Percentiles rank a stretch among this genome's conserved stretches.
phyloP scores from a whole-genome alignment of 2,888 invertebrate species.

The Sepiola atlantica region DNA sequence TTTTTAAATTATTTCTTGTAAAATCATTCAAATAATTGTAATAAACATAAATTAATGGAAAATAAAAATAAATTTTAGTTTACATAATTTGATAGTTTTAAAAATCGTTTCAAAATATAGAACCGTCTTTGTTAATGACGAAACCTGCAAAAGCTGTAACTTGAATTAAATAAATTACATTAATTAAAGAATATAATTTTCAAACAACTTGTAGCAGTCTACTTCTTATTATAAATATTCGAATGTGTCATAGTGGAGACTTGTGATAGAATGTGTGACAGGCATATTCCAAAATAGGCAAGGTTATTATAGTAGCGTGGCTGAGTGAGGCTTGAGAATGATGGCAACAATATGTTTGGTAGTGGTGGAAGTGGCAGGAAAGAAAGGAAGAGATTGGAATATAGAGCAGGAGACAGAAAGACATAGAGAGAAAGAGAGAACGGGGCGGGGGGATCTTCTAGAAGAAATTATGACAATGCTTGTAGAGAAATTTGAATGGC shows the following conservation, averaged over 20 bases:
- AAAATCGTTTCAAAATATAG: too few species aligned
- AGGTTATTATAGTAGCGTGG: not conserved
- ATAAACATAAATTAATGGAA: not conserved
- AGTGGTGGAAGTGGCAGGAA: too few species aligned
- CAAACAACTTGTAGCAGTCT: not conserved
- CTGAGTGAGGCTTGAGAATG: not conserved
- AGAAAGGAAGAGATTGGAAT: not conserved
- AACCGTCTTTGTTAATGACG: not conserved
- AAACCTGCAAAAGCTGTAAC: not conserved
- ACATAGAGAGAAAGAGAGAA: not conserved
- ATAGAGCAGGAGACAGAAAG: not conserved
- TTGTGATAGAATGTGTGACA: not conserved
- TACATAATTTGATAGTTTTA: not conserved
- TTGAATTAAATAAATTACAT: not conserved
- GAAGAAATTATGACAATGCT: not conserved
- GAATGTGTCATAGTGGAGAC: not conserved
- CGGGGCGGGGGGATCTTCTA: accelerated
- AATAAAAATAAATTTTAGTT: not conserved
- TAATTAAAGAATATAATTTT: not conserved
- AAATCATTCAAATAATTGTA: too few species aligned
- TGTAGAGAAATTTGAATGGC: not conserved
- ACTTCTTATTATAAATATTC: not conserved
- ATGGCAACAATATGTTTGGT: not conserved
- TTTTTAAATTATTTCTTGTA: too few species aligned
- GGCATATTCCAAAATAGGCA: not conserved